Conservation (phyloP, 2,797 vertebrate species). For the Eidolon dupreanum region DNA sequence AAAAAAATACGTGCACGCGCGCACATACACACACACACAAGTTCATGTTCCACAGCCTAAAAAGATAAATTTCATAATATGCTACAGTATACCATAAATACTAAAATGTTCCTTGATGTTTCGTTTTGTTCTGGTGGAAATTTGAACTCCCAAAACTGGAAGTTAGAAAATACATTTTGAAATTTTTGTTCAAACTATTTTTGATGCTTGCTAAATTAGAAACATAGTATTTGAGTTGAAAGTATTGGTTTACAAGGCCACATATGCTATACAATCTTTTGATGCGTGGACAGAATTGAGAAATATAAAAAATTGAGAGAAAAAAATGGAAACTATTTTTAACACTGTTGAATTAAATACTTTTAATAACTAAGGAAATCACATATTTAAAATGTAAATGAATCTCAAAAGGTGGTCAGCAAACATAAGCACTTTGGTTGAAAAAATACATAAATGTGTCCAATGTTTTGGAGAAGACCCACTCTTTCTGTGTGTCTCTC, state of each 20-base stretch:
- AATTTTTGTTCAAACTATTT: neutral
- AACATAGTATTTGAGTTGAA: neutral
- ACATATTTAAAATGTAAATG: neutral
- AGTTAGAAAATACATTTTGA: neutral
- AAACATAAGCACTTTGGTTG: neutral
- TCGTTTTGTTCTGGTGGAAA: neutral
- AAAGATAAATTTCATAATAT: neutral
- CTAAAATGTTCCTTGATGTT: neutral
- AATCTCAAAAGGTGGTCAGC: neutral
- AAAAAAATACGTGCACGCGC: neutral
- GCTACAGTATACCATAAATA: neutral
- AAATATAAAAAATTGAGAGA: neutral
- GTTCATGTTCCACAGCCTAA: neutral
- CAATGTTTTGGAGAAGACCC: no score
- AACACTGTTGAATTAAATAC: neutral
- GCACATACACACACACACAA: neutral
- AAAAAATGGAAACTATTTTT: neutral
- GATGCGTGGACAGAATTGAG: neutral
- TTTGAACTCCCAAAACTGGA: neutral
- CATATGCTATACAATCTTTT: neutral
- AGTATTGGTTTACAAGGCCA: neutral
- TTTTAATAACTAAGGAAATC: neutral
- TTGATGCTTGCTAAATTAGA: neutral
- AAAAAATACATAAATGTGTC: neutral
- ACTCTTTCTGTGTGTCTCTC: neutral